A percentile compares a stretch with the other conserved stretches of the same genome.
phyloP scores from a whole-genome alignment of 1,140 invertebrate species.

The Cepaea nemoralis region DNA sequence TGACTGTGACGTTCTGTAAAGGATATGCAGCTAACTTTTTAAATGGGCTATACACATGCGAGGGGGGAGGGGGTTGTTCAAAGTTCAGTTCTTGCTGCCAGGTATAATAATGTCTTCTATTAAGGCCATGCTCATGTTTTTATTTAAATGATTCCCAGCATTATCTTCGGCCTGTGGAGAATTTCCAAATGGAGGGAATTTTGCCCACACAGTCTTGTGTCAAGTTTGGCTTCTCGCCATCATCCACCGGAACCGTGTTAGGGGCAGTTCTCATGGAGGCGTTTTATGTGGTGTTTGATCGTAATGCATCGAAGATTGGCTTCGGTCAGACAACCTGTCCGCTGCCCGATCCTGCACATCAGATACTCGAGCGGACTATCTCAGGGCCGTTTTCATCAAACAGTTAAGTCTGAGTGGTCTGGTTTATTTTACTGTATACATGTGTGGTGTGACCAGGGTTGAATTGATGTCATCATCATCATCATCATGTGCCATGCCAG shows the following conservation, averaged over 20 bases:
- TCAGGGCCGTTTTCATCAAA: constrained; percentile 42
- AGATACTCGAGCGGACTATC: constrained; percentile 43
- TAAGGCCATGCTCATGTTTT: too few species aligned
- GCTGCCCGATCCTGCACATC: constrained; percentile 35
- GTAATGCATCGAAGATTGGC: constrained; percentile 57
- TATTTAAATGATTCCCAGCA: constrained; percentile 58
- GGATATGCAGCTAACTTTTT: too few species aligned
- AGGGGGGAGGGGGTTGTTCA: too few species aligned
- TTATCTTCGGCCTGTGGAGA: constrained; percentile 61
- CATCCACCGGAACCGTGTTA: constrained; percentile 54
- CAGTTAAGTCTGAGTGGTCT: constrained; percentile 48
- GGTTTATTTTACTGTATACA: neutral
- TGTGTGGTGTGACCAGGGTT: too few species aligned
- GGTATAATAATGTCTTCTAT: too few species aligned
- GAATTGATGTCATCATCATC: too few species aligned
- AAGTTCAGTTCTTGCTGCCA: too few species aligned
- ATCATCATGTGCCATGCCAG: too few species aligned
- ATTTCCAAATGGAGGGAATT: constrained; percentile 19
- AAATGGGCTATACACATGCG: too few species aligned
- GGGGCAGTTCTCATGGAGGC: constrained; percentile 71
- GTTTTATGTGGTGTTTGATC: constrained; percentile 69
- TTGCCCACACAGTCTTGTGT: constrained; percentile 14
- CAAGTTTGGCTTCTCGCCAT: constrained; percentile 42
- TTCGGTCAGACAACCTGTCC: constrained; percentile 65
- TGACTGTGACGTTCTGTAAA: too few species aligned